Evolutionary conservation across 2,888 invertebrate genomes (phyloP).

Genomic region (Blera fallax): DNA sequence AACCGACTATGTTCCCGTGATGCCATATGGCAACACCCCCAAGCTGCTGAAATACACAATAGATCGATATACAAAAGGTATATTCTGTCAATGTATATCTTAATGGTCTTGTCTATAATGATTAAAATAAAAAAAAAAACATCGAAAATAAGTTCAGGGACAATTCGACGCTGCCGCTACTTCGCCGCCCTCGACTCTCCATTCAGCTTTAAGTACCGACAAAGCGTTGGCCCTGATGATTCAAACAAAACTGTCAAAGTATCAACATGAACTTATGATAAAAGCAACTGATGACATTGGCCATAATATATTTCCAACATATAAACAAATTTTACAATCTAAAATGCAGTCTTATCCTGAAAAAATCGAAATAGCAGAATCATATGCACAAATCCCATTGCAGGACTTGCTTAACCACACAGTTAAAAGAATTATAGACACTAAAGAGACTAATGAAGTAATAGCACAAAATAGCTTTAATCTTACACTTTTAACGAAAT

Average conservation of each 20-base stretch:
- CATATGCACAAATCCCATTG: not conserved
- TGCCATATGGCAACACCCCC: too few relatives aligned
- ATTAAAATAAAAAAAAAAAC: too few relatives aligned
- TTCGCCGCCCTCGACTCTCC: not conserved
- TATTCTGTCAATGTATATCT: too few relatives aligned
- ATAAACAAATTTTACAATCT: not conserved
- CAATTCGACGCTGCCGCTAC: not conserved
- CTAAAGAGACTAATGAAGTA: not conserved
- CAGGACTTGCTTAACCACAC: slow-evolving; percentile 6
- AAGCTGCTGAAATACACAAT: too few relatives aligned
- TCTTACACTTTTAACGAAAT: slow-evolving; percentile 15
- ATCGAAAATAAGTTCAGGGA: too few relatives aligned
- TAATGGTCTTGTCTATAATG: too few relatives aligned
- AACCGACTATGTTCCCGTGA: too few relatives aligned
- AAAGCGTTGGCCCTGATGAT: not conserved
- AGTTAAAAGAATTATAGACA: slow-evolving; percentile 2
- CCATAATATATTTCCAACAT: slow-evolving; percentile 1
- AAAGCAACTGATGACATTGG: slow-evolving; percentile 19
- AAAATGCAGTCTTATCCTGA: not conserved
- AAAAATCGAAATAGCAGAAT: not conserved
- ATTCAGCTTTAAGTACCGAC: not conserved
- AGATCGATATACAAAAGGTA: too few relatives aligned
- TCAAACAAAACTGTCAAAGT: not conserved
- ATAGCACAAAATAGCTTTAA: not conserved
- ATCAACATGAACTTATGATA: slow-evolving; percentile 4